phyloP scores from a whole-genome alignment of 2,113 vertebrate species.

The Phasianus colchicus region DNA sequence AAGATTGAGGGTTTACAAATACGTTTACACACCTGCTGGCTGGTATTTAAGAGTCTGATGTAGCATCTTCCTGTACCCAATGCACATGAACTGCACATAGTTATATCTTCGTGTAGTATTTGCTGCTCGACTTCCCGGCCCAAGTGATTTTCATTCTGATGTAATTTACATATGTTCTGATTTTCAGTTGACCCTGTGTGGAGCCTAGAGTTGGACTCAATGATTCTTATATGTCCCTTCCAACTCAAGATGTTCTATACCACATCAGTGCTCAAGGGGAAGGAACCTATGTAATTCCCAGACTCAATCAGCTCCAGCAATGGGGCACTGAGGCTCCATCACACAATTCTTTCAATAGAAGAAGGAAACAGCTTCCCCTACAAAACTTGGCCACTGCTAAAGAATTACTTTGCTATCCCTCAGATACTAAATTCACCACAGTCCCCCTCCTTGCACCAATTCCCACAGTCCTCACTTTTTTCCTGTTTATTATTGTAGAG shows the following conservation, averaged over 20 bases:
- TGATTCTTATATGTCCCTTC: no score
- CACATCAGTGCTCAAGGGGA: not conserved
- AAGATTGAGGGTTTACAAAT: not conserved
- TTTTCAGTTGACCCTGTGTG: no score
- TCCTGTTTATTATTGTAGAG: not conserved
- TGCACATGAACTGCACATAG: not conserved
- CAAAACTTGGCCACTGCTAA: not conserved
- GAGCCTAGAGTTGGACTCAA: no score
- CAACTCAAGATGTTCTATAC: not conserved
- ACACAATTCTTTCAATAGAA: not conserved
- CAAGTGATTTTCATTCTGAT: not conserved
- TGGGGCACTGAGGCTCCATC: not conserved
- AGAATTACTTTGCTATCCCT: not conserved
- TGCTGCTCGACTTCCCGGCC: not conserved
- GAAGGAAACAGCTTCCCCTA: not conserved
- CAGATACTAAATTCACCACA: not conserved
- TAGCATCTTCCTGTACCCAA: not conserved
- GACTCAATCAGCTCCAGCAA: not conserved
- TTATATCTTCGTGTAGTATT: fast-evolving
- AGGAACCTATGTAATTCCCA: not conserved
- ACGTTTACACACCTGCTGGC: not conserved
- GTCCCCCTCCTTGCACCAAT: not conserved
- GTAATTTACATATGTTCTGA: no score
- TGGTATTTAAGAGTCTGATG: not conserved
- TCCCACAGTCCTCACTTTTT: not conserved